Evolutionary conservation across 2,113 vertebrate species (phyloP).

Genomic region (Hydrolagus affinis): DNA sequence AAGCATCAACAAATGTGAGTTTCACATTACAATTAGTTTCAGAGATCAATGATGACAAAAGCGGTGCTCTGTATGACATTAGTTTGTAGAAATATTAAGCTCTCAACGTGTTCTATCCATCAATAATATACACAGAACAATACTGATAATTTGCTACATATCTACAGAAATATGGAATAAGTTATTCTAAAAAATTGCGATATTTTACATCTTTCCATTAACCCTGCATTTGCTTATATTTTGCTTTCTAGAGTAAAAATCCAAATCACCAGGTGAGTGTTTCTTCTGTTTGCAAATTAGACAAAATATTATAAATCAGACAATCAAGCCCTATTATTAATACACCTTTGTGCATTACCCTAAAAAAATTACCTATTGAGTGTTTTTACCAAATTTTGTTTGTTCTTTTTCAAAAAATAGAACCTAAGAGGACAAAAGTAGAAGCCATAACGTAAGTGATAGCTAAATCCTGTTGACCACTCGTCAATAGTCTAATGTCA

Average conservation of each 20-base stretch:
- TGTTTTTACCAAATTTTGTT: constrained; percentile 33
- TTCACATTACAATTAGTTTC: background rate
- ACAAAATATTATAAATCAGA: background rate
- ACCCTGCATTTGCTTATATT: background rate
- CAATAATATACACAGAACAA: background rate
- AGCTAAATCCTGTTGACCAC: background rate
- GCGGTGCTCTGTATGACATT: background rate
- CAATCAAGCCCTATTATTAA: background rate
- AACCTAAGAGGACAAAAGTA: constrained; percentile 41
- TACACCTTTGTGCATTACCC: too few relatives aligned
- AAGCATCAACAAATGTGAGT: background rate
- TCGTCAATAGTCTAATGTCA: too few relatives aligned
- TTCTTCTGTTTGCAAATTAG: background rate
- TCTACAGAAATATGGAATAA: background rate
- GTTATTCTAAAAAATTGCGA: background rate
- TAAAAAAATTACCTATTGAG: too few relatives aligned
- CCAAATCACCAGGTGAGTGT: background rate
- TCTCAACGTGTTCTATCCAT: background rate
- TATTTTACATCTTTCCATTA: background rate
- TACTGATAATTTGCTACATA: background rate
- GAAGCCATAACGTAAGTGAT: constrained; percentile 43
- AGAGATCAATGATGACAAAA: background rate
- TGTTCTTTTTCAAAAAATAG: constrained; percentile 30
- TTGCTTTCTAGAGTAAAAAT: constrained; percentile 8
- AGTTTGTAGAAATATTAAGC: background rate